phyloP scores from a whole-genome alignment of 2,797 vertebrate species.

The Melanotaenia nigrans region DNA sequence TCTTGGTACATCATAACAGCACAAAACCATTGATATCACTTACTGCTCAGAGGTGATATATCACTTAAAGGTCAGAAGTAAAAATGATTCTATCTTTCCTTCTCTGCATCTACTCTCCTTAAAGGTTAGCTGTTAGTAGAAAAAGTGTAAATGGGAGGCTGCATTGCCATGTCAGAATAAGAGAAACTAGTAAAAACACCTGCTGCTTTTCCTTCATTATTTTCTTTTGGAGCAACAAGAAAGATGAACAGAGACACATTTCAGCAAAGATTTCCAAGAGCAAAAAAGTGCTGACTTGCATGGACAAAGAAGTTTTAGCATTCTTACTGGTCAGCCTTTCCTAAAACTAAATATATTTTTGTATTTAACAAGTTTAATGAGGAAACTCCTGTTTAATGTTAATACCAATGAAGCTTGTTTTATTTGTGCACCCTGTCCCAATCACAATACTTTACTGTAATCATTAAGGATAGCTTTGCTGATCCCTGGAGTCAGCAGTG shows the following conservation, averaged over 20 bases:
- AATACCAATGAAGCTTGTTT: not conserved
- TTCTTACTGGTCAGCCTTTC: not conserved
- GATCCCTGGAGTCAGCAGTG: conserved; percentile 39
- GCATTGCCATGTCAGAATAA: not conserved
- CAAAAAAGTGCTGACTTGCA: conserved; percentile 4
- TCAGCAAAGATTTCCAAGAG: conserved; percentile 15
- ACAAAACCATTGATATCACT: conserved; percentile 67
- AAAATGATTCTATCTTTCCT: conserved; percentile 49
- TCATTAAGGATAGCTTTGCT: conserved; percentile 37
- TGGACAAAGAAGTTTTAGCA: conserved; percentile 15
- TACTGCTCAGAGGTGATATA: conserved; percentile 51
- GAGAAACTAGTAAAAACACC: not conserved
- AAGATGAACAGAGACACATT: conserved; percentile 1
- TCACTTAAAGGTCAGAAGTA: conserved; percentile 67
- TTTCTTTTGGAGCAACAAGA: not conserved
- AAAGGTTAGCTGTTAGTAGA: conserved; percentile 62
- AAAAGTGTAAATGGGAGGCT: conserved; percentile 32
- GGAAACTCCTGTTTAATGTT: not conserved
- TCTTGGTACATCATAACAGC: conserved; percentile 41
- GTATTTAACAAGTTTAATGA: not conserved
- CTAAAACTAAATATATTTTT: not conserved
- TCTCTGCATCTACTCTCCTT: conserved; percentile 35
- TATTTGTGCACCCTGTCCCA: not conserved
- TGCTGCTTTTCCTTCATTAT: conserved; percentile 12
- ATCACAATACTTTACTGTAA: conserved; percentile 14